Base-by-base conservation (phyloP, 2,797 vertebrate species). In the Lepilemur ruficaudatus region DNA sequence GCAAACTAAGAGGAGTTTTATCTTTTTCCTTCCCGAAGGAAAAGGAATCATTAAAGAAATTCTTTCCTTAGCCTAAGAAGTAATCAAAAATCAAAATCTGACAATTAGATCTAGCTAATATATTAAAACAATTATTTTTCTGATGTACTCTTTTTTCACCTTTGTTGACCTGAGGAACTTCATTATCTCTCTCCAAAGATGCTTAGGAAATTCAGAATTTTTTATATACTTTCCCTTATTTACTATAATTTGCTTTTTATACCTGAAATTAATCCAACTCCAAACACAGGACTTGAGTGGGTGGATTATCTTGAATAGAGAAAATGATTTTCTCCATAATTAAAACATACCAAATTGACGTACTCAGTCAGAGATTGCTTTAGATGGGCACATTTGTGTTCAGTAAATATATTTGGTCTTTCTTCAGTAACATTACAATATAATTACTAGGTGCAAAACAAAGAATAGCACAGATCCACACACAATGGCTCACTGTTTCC, bases 401-500 rank as follows among this genome's bases (percentile, higher is more conserved):
- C 50, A 79, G 22, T 70, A 89, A 87, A 76, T 82, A 46, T 13
- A 92, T 73, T 30, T 88, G 32, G 41, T 70, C 46, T 73, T 78
- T 88, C 55, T 81, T 95, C 81, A 93, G 0, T 86, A 55, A 32
- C 69, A 76, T 1, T 92, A 46, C 30, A 93, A 69, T 89, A 32
- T 69, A 75, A 82, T 86, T 78, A 93, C 70, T 84, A 94, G 59
- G 48, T 73, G 4, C 57, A 82, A 84, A 91, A 89, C 88, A 94
- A 91, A 95, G 89, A 91, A 63, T 32, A 78, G 7, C 52, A 84
- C 55, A 84, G 65, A 78, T 28, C 46, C 48, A 91, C 17, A 93
- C 22, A 94, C 43, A 96, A 38, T 70, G 7, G 41, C 59, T 94
- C 75, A 83, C 15, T 96, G 70, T 97, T 72, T 92, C 87, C 76